A percentile compares a stretch with the other conserved stretches of the same genome.
phyloP scores from a whole-genome alignment of 2,888 invertebrate species.

The Myopa tessellatipennis region DNA sequence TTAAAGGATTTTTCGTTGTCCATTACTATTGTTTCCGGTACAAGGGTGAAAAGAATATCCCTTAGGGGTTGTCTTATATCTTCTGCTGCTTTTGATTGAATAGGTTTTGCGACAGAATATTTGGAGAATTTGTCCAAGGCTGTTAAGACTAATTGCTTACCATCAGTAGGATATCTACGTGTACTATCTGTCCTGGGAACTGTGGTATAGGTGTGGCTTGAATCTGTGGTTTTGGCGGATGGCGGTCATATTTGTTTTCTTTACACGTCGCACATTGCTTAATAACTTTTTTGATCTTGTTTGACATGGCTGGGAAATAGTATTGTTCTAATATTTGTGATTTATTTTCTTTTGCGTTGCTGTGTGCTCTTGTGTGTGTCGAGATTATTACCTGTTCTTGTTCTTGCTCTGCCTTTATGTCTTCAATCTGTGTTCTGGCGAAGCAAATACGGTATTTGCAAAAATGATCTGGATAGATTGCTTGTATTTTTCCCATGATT shows the following conservation, averaged over 20 bases:
- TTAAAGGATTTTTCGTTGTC: slow-evolving; percentile 24
- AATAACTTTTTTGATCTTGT: neutral
- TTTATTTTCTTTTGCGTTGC: slow-evolving; percentile 12
- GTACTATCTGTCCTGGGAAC: neutral
- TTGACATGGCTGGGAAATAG: neutral
- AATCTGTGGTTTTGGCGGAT: neutral
- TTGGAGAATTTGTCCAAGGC: slow-evolving; percentile 21
- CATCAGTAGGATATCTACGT: neutral
- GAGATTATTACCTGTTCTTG: neutral
- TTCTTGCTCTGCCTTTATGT: neutral
- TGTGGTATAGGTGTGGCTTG: slow-evolving; percentile 7
- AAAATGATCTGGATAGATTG: slow-evolving; percentile 36
- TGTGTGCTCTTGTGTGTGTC: neutral
- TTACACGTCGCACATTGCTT: neutral
- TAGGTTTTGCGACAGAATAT: neutral
- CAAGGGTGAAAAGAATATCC: slow-evolving; percentile 3
- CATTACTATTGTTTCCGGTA: slow-evolving; percentile 21
- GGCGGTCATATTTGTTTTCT: neutral
- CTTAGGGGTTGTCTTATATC: slow-evolving; percentile 13
- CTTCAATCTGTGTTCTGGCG: slow-evolving; percentile 3
- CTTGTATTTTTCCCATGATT: slow-evolving; percentile 30
- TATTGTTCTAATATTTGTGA: slow-evolving; percentile 15
- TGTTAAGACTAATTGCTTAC: neutral
- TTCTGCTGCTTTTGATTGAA: slow-evolving; percentile 1
- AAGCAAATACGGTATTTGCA: slow-evolving; percentile 37